A percentile compares a stretch with the other conserved stretches of the same genome.
Conservation (phyloP, 2,797 vertebrate genomes). For the Gallinago stenura region DNA sequence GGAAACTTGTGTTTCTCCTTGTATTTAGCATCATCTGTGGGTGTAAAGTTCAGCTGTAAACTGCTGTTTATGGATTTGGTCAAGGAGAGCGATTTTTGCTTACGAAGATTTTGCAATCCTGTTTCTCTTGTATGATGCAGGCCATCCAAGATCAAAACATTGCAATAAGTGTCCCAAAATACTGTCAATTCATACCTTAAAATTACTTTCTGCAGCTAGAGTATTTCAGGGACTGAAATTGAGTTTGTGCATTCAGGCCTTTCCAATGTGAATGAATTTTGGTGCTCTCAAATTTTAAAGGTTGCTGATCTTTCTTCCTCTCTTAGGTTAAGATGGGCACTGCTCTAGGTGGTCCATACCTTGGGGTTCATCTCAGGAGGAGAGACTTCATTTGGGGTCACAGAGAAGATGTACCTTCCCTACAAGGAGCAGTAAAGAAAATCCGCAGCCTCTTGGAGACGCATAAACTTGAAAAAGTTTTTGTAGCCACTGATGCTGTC, state of each 20-base stretch:
- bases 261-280: background rate
- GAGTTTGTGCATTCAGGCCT: background rate
- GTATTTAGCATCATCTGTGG: background rate
- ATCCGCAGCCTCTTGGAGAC: conserved; percentile 88
- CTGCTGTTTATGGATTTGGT: background rate
- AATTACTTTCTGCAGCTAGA: background rate
- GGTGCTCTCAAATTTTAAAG: background rate
- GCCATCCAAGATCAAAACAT: background rate
- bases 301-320: background rate
- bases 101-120: background rate
- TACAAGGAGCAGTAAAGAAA: conserved; percentile 88
- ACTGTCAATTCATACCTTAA: background rate
- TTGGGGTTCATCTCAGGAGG: conserved; percentile 91
- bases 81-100: background rate
- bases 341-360: conserved; percentile 89
- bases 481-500: conserved; percentile 93
- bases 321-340: conserved; percentile 85
- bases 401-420: conserved; percentile 92
- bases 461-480: conserved; percentile 86
- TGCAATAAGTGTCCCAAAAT: background rate
- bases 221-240: background rate
- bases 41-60: background rate
- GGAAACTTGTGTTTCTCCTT: background rate
- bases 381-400: conserved; percentile 98
- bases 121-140: background rate